Evolutionary conservation across 2,113 vertebrate species (phyloP).

Genomic region (Triplophysa rosa): DNA sequence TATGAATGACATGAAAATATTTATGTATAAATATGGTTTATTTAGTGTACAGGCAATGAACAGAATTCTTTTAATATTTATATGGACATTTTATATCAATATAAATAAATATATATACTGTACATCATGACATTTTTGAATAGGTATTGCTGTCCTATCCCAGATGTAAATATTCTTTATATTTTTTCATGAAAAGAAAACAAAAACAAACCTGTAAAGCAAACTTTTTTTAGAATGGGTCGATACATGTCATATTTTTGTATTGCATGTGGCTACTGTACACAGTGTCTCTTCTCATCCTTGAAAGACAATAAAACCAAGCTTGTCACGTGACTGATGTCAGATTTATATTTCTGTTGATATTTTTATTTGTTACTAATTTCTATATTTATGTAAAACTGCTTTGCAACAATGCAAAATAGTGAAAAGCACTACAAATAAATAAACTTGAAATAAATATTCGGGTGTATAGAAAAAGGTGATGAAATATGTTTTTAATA

Average conservation of each 20-base stretch:
- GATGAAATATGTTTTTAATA: too few relatives aligned
- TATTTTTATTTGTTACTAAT: background rate
- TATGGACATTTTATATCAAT: slow-evolving; percentile 71
- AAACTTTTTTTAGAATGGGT: slow-evolving; percentile 70
- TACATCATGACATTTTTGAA: slow-evolving; percentile 70
- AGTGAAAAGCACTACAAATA: too few relatives aligned
- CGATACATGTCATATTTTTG: slow-evolving; percentile 81
- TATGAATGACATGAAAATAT: slow-evolving; percentile 60
- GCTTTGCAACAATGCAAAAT: too few relatives aligned
- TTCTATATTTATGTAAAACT: too few relatives aligned
- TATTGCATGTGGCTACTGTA: slow-evolving; percentile 80
- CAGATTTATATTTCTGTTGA: background rate
- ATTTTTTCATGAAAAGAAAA: slow-evolving; percentile 75
- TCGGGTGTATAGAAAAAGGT: background rate
- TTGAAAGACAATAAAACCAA: slow-evolving; percentile 76
- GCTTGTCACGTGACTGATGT: slow-evolving; percentile 67
- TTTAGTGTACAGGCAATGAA: slow-evolving; percentile 74
- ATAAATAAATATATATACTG: slow-evolving; percentile 62
- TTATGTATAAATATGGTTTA: slow-evolving; percentile 70
- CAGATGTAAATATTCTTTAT: slow-evolving; percentile 76
- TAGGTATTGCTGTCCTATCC: slow-evolving; percentile 72
- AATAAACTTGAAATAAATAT: background rate
- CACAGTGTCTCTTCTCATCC: slow-evolving; percentile 76
- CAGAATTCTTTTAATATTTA: slow-evolving; percentile 76
- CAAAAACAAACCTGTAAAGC: slow-evolving; percentile 30